A percentile compares a stretch with the other conserved stretches of the same genome.
Evolutionary conservation across 1,140 invertebrate genomes (phyloP).

Genomic region (Aethina tumida): DNA sequence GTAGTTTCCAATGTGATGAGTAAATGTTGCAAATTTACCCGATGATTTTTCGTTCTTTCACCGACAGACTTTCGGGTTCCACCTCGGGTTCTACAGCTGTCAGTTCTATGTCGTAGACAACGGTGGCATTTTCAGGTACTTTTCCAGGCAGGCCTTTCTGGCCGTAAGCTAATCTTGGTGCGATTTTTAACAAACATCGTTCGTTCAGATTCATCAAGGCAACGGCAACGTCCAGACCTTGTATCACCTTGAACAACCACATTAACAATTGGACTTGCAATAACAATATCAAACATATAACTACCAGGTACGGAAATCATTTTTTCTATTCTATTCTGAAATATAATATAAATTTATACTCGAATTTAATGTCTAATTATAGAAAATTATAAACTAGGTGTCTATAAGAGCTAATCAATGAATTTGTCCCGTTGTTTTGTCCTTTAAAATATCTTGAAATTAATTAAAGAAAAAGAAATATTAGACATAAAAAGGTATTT

Average conservation of each 20-base stretch:
- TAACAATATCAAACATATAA: conserved; percentile 12
- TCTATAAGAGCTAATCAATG: not conserved
- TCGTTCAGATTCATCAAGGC: conserved; percentile 77
- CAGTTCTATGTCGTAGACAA: conserved; percentile 59
- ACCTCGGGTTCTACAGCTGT: conserved; percentile 50
- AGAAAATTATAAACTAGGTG: not conserved
- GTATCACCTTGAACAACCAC: conserved; percentile 42
- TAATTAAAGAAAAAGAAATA: too few species aligned
- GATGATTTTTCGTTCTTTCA: conserved; percentile 48
- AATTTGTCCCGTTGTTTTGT: too few species aligned
- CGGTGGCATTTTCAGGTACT: conserved; percentile 51
- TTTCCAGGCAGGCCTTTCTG: conserved; percentile 50
- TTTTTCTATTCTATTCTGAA: too few species aligned
- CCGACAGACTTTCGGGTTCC: conserved; percentile 49
- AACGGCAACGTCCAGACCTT: conserved; percentile 74
- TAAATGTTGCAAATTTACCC: conserved; percentile 42
- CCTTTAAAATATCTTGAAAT: too few species aligned
- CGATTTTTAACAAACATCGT: conserved; percentile 55
- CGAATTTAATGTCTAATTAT: not conserved
- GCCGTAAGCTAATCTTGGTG: conserved; percentile 68
- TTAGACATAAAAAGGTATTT: too few species aligned
- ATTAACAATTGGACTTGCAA: conserved; percentile 7
- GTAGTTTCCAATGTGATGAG: too few species aligned
- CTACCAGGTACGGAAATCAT: not conserved
- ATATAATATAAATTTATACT: too few species aligned